phyloP scores from a whole-genome alignment of 2,797 vertebrate genomes.

The Scolopax bukidnonensis region DNA sequence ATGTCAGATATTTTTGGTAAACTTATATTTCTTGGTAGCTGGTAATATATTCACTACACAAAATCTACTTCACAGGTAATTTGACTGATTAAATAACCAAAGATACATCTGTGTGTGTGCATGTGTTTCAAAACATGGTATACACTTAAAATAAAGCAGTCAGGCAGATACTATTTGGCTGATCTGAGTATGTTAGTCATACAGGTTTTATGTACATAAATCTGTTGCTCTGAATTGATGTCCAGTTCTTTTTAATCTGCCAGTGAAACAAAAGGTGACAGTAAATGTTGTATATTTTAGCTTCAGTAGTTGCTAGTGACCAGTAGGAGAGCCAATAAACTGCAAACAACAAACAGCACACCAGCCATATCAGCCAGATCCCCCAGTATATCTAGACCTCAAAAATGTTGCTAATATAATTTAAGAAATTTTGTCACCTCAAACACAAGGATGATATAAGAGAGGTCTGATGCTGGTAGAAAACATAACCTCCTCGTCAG shows the following conservation, averaged over 20 bases:
- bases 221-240: background rate
- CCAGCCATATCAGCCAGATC: background rate
- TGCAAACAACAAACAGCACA: background rate
- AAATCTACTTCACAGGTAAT: constrained; percentile 12
- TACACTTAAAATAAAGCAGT: constrained; percentile 4
- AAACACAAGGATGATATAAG: background rate
- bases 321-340: background rate
- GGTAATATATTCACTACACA: constrained; percentile 5
- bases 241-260: background rate
- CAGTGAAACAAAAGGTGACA: background rate
- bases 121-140: background rate
- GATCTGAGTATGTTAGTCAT: background rate
- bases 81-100: background rate
- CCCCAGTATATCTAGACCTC: background rate
- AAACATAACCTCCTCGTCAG: background rate
- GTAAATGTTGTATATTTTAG: background rate
- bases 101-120: background rate
- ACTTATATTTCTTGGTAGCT: constrained; percentile 21
- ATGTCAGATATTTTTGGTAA: background rate
- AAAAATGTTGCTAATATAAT: background rate
- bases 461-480: background rate
- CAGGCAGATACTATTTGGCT: background rate
- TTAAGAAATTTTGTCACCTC: background rate
- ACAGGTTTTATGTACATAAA: background rate
- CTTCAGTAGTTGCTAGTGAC: background rate